A percentile compares a stretch with the other conserved stretches of the same genome.
Conservation (phyloP, 2,888 invertebrate genomes). For the Amiota mariae region DNA sequence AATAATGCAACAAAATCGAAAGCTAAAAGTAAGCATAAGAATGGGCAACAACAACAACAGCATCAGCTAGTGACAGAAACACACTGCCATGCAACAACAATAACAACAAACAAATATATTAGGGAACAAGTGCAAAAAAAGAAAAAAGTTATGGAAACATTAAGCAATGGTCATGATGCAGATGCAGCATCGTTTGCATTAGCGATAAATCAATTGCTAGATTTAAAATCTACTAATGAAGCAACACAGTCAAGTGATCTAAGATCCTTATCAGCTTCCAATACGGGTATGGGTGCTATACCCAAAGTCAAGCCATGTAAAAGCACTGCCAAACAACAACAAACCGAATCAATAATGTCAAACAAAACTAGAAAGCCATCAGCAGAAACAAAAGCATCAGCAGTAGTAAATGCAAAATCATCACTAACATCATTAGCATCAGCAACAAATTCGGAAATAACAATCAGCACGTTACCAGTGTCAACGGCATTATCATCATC, state of each 20-base stretch:
- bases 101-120: neutral
- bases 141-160: conserved; percentile 16
- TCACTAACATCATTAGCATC: neutral
- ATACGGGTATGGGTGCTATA: conserved; percentile 27
- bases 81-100: conserved; percentile 26
- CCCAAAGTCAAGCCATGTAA: conserved; percentile 44
- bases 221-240: conserved; percentile 44
- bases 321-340: conserved; percentile 53
- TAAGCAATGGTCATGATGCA: conserved; percentile 52
- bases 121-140: conserved; percentile 20
- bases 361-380: neutral
- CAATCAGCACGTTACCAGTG: too few relatives aligned
- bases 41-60: conserved; percentile 6
- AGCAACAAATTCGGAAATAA: neutral
- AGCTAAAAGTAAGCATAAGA: conserved; percentile 16
- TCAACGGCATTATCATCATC: neutral
- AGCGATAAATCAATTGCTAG: conserved; percentile 44
- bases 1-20: conserved; percentile 11
- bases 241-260: conserved; percentile 43
- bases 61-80: neutral
- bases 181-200: conserved; percentile 41
- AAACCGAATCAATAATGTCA: neutral
- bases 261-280: conserved; percentile 23
- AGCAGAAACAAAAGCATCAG: neutral
- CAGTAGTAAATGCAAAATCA: neutral